Evolutionary conservation across 2,888 invertebrate genomes (phyloP).

Genomic region (Phalera bucephala): DNA sequence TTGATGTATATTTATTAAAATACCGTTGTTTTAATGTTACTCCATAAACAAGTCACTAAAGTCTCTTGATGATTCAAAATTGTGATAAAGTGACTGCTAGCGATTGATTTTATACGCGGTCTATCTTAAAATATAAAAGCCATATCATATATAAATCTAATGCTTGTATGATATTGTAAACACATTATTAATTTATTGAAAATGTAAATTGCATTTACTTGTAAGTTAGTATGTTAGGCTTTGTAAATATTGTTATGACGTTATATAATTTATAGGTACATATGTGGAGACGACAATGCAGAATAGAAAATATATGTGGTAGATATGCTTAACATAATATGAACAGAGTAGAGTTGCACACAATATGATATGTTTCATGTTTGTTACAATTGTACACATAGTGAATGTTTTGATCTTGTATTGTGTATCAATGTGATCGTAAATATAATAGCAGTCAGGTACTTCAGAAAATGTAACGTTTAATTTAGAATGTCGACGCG

Average conservation of each 20-base stretch:
- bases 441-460: slow-evolving; percentile 38
- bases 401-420: slow-evolving; percentile 73
- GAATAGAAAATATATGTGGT: slow-evolving; percentile 69
- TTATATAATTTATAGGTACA: slow-evolving; percentile 82
- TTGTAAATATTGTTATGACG: slow-evolving; percentile 83
- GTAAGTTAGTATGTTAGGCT: slow-evolving; percentile 80
- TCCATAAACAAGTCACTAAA: neutral
- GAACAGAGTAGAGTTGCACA: slow-evolving; percentile 71
- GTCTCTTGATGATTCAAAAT: slow-evolving; percentile 18
- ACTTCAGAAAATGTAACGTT: slow-evolving; percentile 26
- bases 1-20: no score
- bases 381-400: slow-evolving; percentile 68
- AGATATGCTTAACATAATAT: slow-evolving; percentile 65
- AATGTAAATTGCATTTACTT: slow-evolving; percentile 80
- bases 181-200: slow-evolving; percentile 77
- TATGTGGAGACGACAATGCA: slow-evolving; percentile 64
- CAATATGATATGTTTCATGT: slow-evolving; percentile 57
- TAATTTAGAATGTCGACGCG: slow-evolving; percentile 14
- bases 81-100: slow-evolving; percentile 64
- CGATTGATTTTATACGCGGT: slow-evolving; percentile 62
- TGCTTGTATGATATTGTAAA: slow-evolving; percentile 81
- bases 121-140: slow-evolving; percentile 68
- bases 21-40: no score
- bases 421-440: slow-evolving; percentile 71
- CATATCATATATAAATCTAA: slow-evolving; percentile 79